phyloP scores from a whole-genome alignment of 1,140 invertebrate species.

The Melanaphis sacchari region DNA sequence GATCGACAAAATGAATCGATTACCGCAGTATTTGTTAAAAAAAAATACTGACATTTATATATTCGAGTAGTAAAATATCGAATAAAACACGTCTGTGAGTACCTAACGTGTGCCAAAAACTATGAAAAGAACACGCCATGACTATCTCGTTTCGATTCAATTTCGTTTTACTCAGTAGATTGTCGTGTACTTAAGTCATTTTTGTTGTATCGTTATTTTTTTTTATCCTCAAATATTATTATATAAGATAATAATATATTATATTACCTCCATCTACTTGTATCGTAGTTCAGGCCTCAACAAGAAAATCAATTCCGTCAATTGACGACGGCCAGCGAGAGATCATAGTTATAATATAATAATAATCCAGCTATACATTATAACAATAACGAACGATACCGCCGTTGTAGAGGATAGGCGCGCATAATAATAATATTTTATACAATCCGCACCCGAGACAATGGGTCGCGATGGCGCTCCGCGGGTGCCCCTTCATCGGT shows the following conservation, averaged over 20 bases:
- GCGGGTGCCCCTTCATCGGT: neutral
- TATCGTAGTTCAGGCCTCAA: neutral
- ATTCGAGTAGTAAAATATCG: no score
- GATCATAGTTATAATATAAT: neutral
- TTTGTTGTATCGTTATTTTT: neutral
- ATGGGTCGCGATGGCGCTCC: slow-evolving; percentile 38
- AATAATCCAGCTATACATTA: neutral
- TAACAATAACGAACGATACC: neutral
- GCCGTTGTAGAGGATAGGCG: neutral
- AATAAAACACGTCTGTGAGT: no score
- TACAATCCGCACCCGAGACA: slow-evolving; percentile 33
- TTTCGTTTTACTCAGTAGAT: no score
- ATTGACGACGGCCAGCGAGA: neutral
- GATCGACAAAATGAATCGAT: no score
- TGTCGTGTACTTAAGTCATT: no score
- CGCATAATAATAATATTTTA: slow-evolving; percentile 12
- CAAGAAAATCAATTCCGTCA: slow-evolving; percentile 31
- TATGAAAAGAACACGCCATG: no score
- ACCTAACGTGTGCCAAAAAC: no score
- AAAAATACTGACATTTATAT: no score
- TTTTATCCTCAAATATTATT: neutral
- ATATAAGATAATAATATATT: neutral
- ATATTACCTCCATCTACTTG: neutral
- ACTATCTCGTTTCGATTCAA: no score
- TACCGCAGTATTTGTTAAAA: no score